Base-by-base conservation (phyloP, 2,797 vertebrate species). In the Pempheris klunzingeri region DNA sequence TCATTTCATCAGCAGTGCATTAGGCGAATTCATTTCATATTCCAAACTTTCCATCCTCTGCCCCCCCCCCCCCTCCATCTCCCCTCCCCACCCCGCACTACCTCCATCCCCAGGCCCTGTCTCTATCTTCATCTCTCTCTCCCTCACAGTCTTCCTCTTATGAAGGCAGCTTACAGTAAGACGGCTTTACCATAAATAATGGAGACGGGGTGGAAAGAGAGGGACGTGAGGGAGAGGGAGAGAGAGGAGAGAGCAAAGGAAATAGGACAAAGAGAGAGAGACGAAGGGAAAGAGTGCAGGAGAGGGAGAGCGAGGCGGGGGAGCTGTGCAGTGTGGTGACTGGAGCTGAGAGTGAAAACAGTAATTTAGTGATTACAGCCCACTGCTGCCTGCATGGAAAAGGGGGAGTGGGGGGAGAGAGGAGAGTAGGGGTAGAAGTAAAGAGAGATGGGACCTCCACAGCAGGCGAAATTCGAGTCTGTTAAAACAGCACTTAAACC, bases 321-420 rank as follows among this genome's bases (percentile, higher is more conserved):
- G 66, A 67, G 89, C 82, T 73, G 70, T 63, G 72, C 77, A 74
- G 77, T 87, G 87, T 90, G 83, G 86, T 80, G 92, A 92, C 88
- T 92, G 65, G 85, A 90, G 85, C 80, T 46, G 66, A 86, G 90
- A 90, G 81, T 88, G 90, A 93, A 95, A 95, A 95, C 91, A 94
- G 93, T 93, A 92, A 94, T 94, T 95, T 94, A 90, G 88, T 94
- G 91, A 95, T 95, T 95, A 94, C 84, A 88, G 87, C 90, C 83
- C 87, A 86, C 84, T 91, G 86, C 90, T 90, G 88, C 83, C 86
- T 88, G 84, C 86, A 74, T 84, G 84, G 77, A 61, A 80, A 74
- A 66, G 38, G 14, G 54, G 15, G 52, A 13, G 69, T 60, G 71
- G 32, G 26, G 44, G 64, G 71, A 59, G 18, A 46, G 20, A 66